Percentiles rank a stretch among this genome's conserved stretches.
Conservation (phyloP, 2,797 vertebrate genomes). For the Alcedo atthis region DNA sequence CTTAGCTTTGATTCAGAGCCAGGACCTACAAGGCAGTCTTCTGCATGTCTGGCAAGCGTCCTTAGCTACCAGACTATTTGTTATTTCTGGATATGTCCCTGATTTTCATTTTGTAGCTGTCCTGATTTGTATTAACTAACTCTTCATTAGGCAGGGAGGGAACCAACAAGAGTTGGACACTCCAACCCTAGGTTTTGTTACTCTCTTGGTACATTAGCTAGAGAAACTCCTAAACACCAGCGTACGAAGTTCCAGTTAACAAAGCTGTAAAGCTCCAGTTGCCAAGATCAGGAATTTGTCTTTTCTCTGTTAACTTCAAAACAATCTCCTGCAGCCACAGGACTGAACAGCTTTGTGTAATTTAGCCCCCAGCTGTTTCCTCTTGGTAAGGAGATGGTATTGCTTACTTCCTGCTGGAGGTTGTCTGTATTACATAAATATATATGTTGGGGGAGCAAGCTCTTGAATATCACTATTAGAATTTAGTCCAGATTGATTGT, state of each 20-base stretch:
- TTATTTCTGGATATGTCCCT: slow-evolving; percentile 61
- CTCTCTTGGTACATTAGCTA: slow-evolving; percentile 32
- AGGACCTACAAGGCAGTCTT: slow-evolving; percentile 63
- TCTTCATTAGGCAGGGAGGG: slow-evolving; percentile 4
- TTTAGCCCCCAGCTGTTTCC: slow-evolving; percentile 59
- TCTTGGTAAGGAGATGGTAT: slow-evolving; percentile 5
- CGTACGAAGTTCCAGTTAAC: background rate
- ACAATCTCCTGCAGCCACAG: slow-evolving; percentile 28
- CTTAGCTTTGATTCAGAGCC: slow-evolving; percentile 57
- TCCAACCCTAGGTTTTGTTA: background rate
- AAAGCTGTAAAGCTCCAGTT: slow-evolving; percentile 14
- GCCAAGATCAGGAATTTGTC: slow-evolving; percentile 46
- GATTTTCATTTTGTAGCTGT: slow-evolving; percentile 54
- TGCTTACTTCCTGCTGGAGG: slow-evolving; percentile 41
- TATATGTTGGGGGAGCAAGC: background rate
- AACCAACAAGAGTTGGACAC: background rate
- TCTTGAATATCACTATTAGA: slow-evolving; percentile 16
- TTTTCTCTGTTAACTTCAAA: slow-evolving; percentile 49
- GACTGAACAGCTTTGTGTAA: slow-evolving; percentile 36
- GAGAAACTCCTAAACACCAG: slow-evolving; percentile 24
- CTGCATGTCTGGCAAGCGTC: slow-evolving; percentile 42
- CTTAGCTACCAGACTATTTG: slow-evolving; percentile 65
- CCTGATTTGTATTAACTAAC: slow-evolving; percentile 62
- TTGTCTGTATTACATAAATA: background rate
- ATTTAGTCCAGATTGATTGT: background rate